Base-by-base conservation (phyloP, 2,797 vertebrate species). In the Rhinoraja longicauda region DNA sequence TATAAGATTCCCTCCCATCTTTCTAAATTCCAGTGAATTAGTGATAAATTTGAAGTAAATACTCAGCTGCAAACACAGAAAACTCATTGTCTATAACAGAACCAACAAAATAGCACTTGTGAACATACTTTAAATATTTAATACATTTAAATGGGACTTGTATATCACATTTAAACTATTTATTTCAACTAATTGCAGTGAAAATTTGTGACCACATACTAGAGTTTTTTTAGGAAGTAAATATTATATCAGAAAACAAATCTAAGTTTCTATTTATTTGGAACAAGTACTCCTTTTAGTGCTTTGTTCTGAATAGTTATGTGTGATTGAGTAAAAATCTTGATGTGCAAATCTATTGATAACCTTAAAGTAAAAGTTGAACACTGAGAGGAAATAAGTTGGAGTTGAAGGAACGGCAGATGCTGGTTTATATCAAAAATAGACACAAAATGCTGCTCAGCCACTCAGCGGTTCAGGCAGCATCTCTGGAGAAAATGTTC, bases 81-180 rank as follows among this genome's bases (percentile, higher is more conserved):
- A 64, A 88, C 57, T 15, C 57, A 64, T 64, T 64, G 53, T 64
- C 57, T 15, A 19, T 21, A n/a, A 88, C 57, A 88, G 24, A 21
- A 82, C 24, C 24, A 24, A 19, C 39, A 53, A 10, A 82, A 82
- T 45, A 82, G 45, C 53, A 88, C 24, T n/a, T 64, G 10, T 53
- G n/a, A 59, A n/a, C 39, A 26, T 21, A 82, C 53, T 62, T 88
- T 64, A 64, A 59, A 88, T 64, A 88, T 86, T 88, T 88, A 88
- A 32, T 59, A 13, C 84, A 88, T 5, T 13, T 88, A 29, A 88
- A 57, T 8, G 64, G 64, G 64, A 62, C 26, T 62, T 17, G 57
- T 57, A 62, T 32, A 59, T 64, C 17, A 26, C 7, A 82, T 76
- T 76, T 29, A 32, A 26, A 76, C 45, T 32, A 76, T 76, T 76